Percentiles rank a stretch among this genome's conserved stretches.
These are phyloP conservation scores for Petrocephalus schoutedeni DNA, from an alignment of 2,797 vertebrate species.

Conservation along the genomic window DNA sequence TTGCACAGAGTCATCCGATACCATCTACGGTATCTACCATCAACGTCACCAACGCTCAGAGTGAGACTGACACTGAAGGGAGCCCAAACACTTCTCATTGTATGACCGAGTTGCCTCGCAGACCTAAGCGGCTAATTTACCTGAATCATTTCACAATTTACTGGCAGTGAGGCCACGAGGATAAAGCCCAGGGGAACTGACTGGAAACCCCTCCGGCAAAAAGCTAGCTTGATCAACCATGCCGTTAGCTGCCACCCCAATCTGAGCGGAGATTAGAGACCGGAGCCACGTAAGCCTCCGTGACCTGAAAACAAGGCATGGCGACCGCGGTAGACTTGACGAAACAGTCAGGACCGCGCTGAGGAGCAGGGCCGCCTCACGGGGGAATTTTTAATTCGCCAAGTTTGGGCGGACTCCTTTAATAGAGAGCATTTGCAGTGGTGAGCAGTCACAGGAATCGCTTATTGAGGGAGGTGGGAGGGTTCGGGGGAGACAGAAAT, in stretches of 20 bases:
- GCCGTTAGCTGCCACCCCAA: neutral
- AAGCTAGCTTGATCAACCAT: neutral
- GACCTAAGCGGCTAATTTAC: neutral
- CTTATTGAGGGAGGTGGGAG: neutral
- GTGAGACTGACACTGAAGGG: neutral
- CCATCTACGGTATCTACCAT: neutral
- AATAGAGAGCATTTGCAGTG: neutral
- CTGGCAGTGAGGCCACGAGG: neutral
- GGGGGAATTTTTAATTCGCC: neutral
- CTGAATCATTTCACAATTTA: neutral
- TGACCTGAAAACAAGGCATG: neutral
- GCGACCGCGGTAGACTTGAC: neutral
- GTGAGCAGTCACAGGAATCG: neutral
- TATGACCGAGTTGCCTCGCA: neutral
- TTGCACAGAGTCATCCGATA: neutral
- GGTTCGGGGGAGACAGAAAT: neutral
- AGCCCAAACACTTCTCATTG: neutral
- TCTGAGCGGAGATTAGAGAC: neutral
- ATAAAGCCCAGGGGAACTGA: neutral
- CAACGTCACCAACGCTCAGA: neutral
- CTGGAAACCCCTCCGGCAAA: neutral
- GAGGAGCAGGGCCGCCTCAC: neutral
- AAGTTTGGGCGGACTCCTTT: neutral
- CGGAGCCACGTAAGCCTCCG: neutral
- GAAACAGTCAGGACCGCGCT: neutral